Percentiles rank a stretch among this genome's conserved stretches.
Evolutionary conservation across 2,797 vertebrate species (phyloP).

Genomic region (Capromys pilorides): DNA sequence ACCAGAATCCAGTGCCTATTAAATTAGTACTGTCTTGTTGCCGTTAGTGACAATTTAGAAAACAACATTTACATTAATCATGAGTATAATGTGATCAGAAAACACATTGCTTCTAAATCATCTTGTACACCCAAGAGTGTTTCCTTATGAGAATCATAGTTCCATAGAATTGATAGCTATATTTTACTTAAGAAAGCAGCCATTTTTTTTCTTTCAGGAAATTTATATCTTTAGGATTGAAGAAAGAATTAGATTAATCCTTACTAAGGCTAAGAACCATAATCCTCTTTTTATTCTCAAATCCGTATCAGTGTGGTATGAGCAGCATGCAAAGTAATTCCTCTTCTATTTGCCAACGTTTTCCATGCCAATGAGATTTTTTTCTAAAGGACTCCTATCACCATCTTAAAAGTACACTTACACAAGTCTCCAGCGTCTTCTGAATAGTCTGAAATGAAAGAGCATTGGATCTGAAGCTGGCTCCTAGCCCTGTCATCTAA

Average conservation of each 20-base stretch:
- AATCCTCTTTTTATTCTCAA: slow-evolving; percentile 52
- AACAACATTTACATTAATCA: background rate
- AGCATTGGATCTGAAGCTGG: too few relatives aligned
- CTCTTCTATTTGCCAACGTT: background rate
- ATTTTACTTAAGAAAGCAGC: slow-evolving; percentile 11
- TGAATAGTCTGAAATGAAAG: background rate
- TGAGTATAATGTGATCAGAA: slow-evolving; percentile 10
- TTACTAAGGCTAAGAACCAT: slow-evolving; percentile 30
- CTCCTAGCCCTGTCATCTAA: background rate
- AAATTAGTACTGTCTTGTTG: background rate
- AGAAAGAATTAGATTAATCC: slow-evolving; percentile 62
- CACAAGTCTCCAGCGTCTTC: background rate
- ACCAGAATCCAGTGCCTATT: background rate
- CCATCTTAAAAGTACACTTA: background rate
- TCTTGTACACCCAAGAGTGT: slow-evolving; percentile 34
- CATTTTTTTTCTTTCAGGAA: background rate
- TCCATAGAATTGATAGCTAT: slow-evolving; percentile 15
- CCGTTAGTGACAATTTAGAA: background rate
- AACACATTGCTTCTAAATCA: slow-evolving; percentile 10
- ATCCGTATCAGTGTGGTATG: background rate
- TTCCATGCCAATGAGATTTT: background rate
- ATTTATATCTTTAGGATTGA: slow-evolving; percentile 52
- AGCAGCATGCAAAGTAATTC: background rate
- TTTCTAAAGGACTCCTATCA: background rate
- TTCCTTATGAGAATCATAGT: slow-evolving; percentile 32